Conservation (phyloP, 2,888 invertebrate species). For the Eumerus sabulonum region DNA sequence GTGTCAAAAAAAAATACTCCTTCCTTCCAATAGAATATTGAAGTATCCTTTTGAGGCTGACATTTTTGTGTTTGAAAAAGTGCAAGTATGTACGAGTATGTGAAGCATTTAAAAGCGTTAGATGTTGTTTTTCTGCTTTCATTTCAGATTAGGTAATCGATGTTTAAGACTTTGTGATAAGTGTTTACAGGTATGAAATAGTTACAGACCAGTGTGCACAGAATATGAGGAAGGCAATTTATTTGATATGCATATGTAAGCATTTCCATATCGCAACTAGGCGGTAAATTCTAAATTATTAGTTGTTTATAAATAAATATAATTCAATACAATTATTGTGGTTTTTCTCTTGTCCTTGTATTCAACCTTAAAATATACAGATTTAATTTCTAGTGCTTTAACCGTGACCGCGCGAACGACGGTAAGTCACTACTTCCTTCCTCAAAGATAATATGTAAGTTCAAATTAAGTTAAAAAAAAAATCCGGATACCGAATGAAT, state of each 20-base stretch:
- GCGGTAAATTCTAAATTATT: no score
- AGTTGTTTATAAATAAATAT: no score
- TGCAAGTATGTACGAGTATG: background rate
- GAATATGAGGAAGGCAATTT: no score
- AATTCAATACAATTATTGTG: no score
- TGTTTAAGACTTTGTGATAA: background rate
- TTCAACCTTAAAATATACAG: background rate
- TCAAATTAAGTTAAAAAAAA: no score
- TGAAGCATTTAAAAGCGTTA: background rate
- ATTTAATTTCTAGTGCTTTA: background rate
- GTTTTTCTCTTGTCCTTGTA: no score
- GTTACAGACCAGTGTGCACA: background rate
- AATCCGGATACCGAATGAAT: no score
- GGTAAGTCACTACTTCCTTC: no score
- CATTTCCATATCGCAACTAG: no score
- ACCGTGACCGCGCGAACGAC: background rate
- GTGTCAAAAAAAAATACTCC: constrained; percentile 40
- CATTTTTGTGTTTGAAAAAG: constrained; percentile 31
- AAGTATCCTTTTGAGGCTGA: constrained; percentile 39
- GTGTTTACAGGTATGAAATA: background rate
- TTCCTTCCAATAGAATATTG: constrained; percentile 23
- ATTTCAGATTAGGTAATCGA: background rate
- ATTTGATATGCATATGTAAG: background rate
- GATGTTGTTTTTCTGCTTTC: background rate
- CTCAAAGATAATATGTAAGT: no score